Evolutionary conservation across 2,888 invertebrate species (phyloP), one percentile per base, ranked within the genome.

Genomic region (Oithona nana): DNA sequence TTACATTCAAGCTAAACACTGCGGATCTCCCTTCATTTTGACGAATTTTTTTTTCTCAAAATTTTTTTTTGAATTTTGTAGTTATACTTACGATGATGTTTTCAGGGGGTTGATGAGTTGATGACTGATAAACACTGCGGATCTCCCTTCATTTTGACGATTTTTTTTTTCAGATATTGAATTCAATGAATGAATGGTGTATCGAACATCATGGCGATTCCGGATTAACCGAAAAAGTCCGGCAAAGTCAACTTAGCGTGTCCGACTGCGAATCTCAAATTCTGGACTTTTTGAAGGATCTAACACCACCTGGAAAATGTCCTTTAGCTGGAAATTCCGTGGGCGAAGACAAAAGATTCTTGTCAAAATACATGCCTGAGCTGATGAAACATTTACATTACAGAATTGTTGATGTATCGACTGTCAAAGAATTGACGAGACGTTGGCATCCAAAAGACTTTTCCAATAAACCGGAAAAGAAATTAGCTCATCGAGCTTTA

Each of bases 401-500:
- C 73, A 80, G 95, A 68, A 83, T 89, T 54, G 82, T 98, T 66
- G 97, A 97, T 76, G 92, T 94, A 1, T 88, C 87, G 39, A 81
- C 87, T 0, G 74, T 97, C 22, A 94, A 94, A 72, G 93, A 95
- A 73, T 71, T 95, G 28, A 29, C 1, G 63, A 67, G 77, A 66
- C 73, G 86, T 20, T 95, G 94, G 93, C 82, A 82, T 72, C 79
- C 80, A 1, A 75, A 77, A 22, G 71, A 81, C 11, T 79, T 73
- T 68, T 72, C 76, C 16, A 70, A 69, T n/a, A 74, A 75, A 59
- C 85, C 86, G 0, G 71, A 71, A 56, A 88, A 88, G 69, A 73
- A 71, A 57, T 76, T 80, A 20, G 68, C 72, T 0, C 89, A 90
- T 70, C 78, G 89, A 67, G 81, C 84, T 16, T 68, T 85, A n/a